These are phyloP conservation scores for Blomia tropicalis DNA, from an alignment of 2,888 invertebrate species.

Conservation along the genomic window DNA sequence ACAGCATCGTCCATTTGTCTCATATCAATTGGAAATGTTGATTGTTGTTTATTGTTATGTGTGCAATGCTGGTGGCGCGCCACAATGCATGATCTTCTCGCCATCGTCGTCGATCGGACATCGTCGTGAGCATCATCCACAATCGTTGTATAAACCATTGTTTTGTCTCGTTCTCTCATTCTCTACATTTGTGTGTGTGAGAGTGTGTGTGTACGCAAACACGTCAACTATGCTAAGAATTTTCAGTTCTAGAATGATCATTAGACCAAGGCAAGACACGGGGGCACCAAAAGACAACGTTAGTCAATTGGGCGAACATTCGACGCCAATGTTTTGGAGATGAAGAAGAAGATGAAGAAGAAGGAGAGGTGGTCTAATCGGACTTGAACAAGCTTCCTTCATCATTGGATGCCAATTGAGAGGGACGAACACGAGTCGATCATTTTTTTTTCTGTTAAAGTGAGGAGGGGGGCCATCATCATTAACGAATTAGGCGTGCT, in stretches of 20 bases:
- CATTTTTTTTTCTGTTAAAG: too few species aligned
- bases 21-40: not conserved
- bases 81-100: not conserved
- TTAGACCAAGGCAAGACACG: not conserved
- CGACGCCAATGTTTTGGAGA: not conserved
- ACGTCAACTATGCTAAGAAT: slow-evolving; percentile 13
- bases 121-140: slow-evolving; percentile 11
- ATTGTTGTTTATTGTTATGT: not conserved
- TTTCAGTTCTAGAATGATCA: not conserved
- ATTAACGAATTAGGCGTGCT: slow-evolving; percentile 18
- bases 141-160: slow-evolving; percentile 1
- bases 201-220: too few species aligned
- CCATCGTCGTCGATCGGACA: not conserved
- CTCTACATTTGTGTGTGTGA: too few species aligned
- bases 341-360: not conserved
- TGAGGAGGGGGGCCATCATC: too few species aligned
- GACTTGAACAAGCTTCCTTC: slow-evolving; percentile 3
- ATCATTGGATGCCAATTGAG: not conserved
- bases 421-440: slow-evolving; percentile 4
- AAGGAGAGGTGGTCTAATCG: slow-evolving; percentile 11
- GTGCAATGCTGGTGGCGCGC: slow-evolving; percentile 1
- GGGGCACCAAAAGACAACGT: not conserved
- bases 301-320: too few species aligned
- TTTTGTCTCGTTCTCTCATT: too few species aligned
- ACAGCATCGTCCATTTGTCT: not conserved